phyloP scores from a whole-genome alignment of 2,797 vertebrate genomes.

The Mareca strepera region DNA sequence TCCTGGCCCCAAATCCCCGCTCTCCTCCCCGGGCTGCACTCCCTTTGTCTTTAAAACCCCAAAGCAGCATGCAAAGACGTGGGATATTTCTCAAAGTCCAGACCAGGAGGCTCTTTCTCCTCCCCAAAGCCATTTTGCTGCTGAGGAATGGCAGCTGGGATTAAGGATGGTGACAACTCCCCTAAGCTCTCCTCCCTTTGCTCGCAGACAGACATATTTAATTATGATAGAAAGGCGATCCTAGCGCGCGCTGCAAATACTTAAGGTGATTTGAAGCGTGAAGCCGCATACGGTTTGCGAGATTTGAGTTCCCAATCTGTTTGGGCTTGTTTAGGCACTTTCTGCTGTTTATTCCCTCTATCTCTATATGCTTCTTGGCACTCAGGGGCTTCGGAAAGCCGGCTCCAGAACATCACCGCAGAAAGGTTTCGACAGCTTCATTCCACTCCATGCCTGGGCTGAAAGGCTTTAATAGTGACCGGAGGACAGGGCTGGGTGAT shows the following conservation, averaged over 20 bases:
- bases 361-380: not conserved
- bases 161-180: constrained; percentile 54
- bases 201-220: constrained; percentile 75
- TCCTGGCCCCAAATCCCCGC: not conserved
- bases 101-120: not conserved
- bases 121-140: not conserved
- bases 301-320: constrained; percentile 42
- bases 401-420: not conserved
- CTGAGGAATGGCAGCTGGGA: constrained; percentile 51
- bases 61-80: accelerated
- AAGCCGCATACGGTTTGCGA: constrained; percentile 54
- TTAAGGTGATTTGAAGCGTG: constrained; percentile 78
- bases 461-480: accelerated
- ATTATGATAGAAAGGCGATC: constrained; percentile 80
- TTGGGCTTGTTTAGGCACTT: constrained; percentile 32
- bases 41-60: not conserved
- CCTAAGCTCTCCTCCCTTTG: constrained; percentile 70
- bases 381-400: not conserved
- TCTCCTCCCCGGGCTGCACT: not conserved
- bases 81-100: not conserved
- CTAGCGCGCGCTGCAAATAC: constrained; percentile 58
- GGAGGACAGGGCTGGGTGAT: accelerated
- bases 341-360: constrained; percentile 4
- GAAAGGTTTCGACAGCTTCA: not conserved
- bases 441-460: not conserved